Evolutionary conservation across 2,888 invertebrate species (phyloP).

Genomic region (Cybosia mesomella): DNA sequence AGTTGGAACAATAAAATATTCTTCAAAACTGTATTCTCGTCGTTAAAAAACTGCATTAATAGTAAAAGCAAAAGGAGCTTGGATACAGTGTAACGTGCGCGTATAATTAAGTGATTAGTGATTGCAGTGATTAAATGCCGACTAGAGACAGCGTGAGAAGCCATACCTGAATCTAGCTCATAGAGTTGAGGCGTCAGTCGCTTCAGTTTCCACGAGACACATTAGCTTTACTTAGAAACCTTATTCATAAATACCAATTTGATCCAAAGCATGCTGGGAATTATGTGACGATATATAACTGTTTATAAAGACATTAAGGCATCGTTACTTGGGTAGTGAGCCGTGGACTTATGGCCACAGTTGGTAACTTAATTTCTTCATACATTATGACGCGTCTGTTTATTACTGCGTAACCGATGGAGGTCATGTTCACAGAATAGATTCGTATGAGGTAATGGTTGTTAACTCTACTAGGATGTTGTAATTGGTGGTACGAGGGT

Average conservation of each 20-base stretch:
- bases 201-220: slow-evolving; percentile 66
- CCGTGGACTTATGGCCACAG: not conserved
- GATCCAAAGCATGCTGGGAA: slow-evolving; percentile 34
- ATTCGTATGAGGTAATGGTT: not conserved
- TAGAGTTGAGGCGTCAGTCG: slow-evolving; percentile 35
- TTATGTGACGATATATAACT: slow-evolving; percentile 11
- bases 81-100: slow-evolving; percentile 22
- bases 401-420: not conserved
- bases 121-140: slow-evolving; percentile 37
- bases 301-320: not conserved
- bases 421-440: slow-evolving; percentile 1
- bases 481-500: no score
- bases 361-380: not conserved
- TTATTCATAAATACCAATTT: slow-evolving; percentile 27
- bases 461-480: not conserved
- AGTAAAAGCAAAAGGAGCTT: not conserved
- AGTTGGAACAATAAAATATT: not conserved
- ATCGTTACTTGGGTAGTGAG: not conserved
- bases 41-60: not conserved
- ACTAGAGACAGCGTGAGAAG: slow-evolving; percentile 49
- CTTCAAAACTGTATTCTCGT: not conserved
- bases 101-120: slow-evolving; percentile 38
- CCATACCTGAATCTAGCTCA: slow-evolving; percentile 39
- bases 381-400: not conserved
- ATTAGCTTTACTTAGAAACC: slow-evolving; percentile 53